A percentile compares a stretch with the other conserved stretches of the same genome.
Conservation (phyloP, 1,140 invertebrate genomes). For the Heliconius hermathena region DNA sequence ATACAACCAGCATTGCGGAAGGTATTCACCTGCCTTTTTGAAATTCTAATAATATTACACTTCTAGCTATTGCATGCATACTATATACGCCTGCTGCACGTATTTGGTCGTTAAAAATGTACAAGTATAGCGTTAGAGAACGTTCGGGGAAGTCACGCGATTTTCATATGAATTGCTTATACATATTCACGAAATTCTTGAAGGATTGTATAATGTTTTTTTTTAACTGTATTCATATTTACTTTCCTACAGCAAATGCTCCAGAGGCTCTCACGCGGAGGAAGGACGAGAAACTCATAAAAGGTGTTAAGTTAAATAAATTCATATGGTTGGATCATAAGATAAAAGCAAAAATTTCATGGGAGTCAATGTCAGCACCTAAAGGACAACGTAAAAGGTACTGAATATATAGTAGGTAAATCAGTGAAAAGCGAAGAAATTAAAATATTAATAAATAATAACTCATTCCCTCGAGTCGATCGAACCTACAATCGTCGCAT, state of each 20-base stretch:
- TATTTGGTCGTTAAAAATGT: conserved; percentile 9
- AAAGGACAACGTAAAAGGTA: conserved; percentile 59
- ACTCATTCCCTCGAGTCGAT: too few species aligned
- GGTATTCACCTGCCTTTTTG: conserved; percentile 36
- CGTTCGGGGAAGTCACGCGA: conserved; percentile 28
- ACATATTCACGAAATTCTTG: conserved; percentile 19
- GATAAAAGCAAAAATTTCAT: conserved; percentile 77
- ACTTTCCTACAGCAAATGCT: conserved; percentile 40
- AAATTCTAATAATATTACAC: conserved; percentile 1
- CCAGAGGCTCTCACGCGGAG: conserved; percentile 60
- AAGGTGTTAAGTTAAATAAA: conserved; percentile 77
- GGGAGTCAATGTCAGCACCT: conserved; percentile 60
- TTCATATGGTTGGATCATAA: conserved; percentile 80
- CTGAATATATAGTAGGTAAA: background rate
- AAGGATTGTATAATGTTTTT: conserved; percentile 12
- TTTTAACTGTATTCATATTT: background rate
- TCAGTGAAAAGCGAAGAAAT: too few species aligned
- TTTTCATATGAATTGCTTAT: conserved; percentile 17
- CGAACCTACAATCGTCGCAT: too few species aligned
- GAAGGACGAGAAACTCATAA: conserved; percentile 64
- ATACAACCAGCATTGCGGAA: conserved; percentile 82
- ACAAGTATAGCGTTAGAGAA: conserved; percentile 9
- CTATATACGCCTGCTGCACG: background rate
- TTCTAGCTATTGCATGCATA: conserved; percentile 9
- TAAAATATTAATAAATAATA: too few species aligned